These are phyloP conservation scores for Arrhamphus sclerolepis DNA, from an alignment of 2,797 vertebrate genomes.

Conservation along the genomic window DNA sequence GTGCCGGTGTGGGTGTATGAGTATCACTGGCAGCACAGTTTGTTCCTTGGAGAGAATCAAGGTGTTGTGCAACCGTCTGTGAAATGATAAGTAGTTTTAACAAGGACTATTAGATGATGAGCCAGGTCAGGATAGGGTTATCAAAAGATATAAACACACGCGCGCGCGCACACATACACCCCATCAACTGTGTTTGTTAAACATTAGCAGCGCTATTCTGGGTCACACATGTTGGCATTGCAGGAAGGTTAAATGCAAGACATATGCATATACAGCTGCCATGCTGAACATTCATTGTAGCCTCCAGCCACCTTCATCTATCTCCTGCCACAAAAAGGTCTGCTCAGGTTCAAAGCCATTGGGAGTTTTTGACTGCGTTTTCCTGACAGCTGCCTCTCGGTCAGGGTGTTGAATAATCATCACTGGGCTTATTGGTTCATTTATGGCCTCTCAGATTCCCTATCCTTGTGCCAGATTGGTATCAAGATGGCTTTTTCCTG, in stretches of 20 bases:
- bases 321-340: conserved; percentile 42
- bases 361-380: conserved; percentile 43
- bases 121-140: conserved; percentile 48
- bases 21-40: conserved; percentile 49
- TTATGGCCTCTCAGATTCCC: conserved; percentile 67
- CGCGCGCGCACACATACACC: conserved; percentile 5
- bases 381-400: conserved; percentile 67
- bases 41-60: conserved; percentile 55
- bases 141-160: conserved; percentile 35
- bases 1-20: conserved; percentile 6
- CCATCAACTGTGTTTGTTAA: conserved; percentile 53
- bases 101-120: conserved; percentile 45
- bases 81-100: conserved; percentile 56
- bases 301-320: conserved; percentile 30
- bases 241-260: conserved; percentile 41
- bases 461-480: conserved; percentile 46
- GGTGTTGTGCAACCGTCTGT: conserved; percentile 61
- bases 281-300: conserved; percentile 30
- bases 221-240: conserved; percentile 33
- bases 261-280: conserved; percentile 41
- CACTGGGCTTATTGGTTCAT: conserved; percentile 61
- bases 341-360: conserved; percentile 62
- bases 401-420: conserved; percentile 62
- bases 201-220: conserved; percentile 45
- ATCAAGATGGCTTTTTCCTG: conserved; percentile 39